Evolutionary conservation across 1,140 invertebrate species (phyloP).

Genomic region (Ladona fulva): DNA sequence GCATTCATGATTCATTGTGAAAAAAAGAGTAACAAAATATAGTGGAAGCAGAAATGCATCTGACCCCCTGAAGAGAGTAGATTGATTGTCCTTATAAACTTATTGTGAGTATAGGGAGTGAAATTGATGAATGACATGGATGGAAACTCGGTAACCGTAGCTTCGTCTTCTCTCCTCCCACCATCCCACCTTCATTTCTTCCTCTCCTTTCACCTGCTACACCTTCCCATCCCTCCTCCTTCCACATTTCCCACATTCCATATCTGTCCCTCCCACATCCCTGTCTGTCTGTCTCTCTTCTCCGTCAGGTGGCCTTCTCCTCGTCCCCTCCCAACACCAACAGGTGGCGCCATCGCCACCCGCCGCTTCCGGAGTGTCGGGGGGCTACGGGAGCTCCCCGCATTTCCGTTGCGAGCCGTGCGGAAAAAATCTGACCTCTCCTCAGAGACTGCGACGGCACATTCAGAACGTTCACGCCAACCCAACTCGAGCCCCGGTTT

Average conservation of each 20-base stretch:
- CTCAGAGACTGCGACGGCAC: slow-evolving; percentile 73
- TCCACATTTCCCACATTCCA: not conserved
- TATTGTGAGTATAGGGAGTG: not conserved
- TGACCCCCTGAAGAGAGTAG: slow-evolving; percentile 1
- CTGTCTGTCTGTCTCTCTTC: slow-evolving; percentile 18
- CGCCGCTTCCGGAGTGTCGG: slow-evolving; percentile 29
- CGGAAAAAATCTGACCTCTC: slow-evolving; percentile 76
- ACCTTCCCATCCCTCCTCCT: not conserved
- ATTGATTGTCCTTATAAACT: not conserved
- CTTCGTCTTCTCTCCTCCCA: not conserved
- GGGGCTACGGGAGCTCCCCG: slow-evolving; percentile 49
- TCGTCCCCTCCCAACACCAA: slow-evolving; percentile 6
- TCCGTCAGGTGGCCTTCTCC: slow-evolving; percentile 10
- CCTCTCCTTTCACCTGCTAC: not conserved
- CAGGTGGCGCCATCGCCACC: slow-evolving; percentile 3
- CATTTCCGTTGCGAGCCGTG: slow-evolving; percentile 78
- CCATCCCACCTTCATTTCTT: not conserved
- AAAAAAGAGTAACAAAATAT: not conserved
- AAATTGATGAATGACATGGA: slow-evolving; percentile 10
- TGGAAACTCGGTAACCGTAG: slow-evolving; percentile 6
- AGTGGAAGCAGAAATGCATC: not conserved
- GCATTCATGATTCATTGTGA: not conserved
- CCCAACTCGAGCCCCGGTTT: slow-evolving; percentile 72
- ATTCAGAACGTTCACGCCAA: slow-evolving; percentile 80
- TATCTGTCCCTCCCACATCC: not conserved